phyloP scores from a whole-genome alignment of 2,888 invertebrate species.

The Noctua comes region DNA sequence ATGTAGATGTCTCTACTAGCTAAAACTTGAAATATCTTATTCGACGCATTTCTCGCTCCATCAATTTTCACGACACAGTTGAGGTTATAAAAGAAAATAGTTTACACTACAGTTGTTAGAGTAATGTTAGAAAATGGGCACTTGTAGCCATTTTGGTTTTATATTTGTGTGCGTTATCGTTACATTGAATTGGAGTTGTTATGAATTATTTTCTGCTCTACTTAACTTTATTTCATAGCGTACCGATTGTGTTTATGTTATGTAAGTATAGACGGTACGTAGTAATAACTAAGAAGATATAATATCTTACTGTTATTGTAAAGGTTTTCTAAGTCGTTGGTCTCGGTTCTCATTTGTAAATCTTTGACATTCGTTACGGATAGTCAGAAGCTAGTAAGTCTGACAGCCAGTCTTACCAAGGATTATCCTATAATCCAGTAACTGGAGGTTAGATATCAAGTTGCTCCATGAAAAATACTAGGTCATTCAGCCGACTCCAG shows the following conservation, averaged over 20 bases:
- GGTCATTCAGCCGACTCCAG: not conserved
- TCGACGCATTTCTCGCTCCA: constrained; percentile 41
- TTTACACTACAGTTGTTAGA: constrained; percentile 29
- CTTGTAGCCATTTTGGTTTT: constrained; percentile 26
- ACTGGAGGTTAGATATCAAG: not conserved
- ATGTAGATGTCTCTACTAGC: constrained; percentile 30
- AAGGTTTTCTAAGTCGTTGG: not conserved
- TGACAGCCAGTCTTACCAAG: not conserved
- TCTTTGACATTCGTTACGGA: not conserved
- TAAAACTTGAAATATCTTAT: constrained; percentile 48
- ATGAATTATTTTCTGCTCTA: constrained; percentile 53
- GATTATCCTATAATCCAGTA: not conserved
- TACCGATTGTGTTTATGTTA: constrained; percentile 2
- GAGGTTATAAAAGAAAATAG: constrained; percentile 55
- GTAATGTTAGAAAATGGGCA: constrained; percentile 30
- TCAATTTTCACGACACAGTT: constrained; percentile 54
- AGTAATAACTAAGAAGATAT: not conserved
- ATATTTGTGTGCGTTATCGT: constrained; percentile 31
- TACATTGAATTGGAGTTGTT: constrained; percentile 32
- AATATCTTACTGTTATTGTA: not conserved
- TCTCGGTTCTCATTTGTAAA: not conserved
- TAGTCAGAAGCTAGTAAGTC: not conserved
- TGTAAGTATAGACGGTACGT: not conserved
- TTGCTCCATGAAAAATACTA: not conserved
- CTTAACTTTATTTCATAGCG: constrained; percentile 34